phyloP scores from a whole-genome alignment of 2,797 vertebrate genomes.

The Pseudopleuronectes americanus region DNA sequence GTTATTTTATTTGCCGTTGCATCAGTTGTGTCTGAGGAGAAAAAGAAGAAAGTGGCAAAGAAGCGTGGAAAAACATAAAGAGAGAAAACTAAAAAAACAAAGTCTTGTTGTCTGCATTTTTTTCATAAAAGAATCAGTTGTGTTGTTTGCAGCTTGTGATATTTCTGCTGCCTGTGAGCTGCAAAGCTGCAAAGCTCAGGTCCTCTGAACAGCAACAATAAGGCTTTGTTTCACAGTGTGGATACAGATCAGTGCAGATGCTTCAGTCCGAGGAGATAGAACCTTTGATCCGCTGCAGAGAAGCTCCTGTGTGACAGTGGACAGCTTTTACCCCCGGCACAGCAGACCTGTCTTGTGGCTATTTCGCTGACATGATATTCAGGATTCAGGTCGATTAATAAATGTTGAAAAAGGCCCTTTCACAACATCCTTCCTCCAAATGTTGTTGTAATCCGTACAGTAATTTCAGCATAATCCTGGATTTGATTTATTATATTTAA shows the following conservation, averaged over 20 bases:
- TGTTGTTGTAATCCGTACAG: too few species aligned
- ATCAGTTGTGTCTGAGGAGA: slow-evolving; percentile 36
- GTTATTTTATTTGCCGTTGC: slow-evolving; percentile 18
- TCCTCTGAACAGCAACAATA: slow-evolving; percentile 25
- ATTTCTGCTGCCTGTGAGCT: slow-evolving; percentile 10
- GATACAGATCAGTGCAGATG: slow-evolving; percentile 4
- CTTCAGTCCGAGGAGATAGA: neutral
- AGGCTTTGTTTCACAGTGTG: slow-evolving; percentile 16
- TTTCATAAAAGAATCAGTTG: slow-evolving; percentile 31
- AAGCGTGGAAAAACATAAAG: slow-evolving; percentile 19
- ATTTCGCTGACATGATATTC: neutral
- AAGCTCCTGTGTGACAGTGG: neutral
- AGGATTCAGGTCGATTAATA: neutral
- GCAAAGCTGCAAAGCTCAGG: slow-evolving; percentile 13
- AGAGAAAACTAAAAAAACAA: slow-evolving; percentile 16
- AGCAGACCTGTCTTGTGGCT: too few species aligned
- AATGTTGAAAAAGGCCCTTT: too few species aligned
- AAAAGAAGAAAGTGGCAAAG: slow-evolving; percentile 14
- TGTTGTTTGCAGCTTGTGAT: slow-evolving; percentile 25
- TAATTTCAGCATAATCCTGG: too few species aligned
- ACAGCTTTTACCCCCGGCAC: neutral
- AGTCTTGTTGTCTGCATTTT: slow-evolving; percentile 55
- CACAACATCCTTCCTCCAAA: too few species aligned
- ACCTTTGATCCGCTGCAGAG: neutral
- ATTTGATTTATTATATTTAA: too few species aligned